phyloP scores from a whole-genome alignment of 1,140 invertebrate species.

The Lasaia peninsularis region DNA sequence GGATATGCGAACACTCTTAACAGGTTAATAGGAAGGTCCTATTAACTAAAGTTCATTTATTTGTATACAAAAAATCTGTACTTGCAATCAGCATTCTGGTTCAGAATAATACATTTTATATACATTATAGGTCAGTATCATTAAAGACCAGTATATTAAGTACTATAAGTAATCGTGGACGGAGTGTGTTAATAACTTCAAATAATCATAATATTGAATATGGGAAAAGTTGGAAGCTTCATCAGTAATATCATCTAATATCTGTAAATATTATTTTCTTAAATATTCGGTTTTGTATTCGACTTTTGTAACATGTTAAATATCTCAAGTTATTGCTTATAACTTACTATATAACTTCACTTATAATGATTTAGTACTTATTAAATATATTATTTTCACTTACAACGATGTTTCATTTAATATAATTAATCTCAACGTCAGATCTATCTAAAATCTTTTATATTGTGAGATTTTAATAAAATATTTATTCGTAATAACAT shows the following conservation, averaged over 20 bases:
- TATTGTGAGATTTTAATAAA: conserved; percentile 59
- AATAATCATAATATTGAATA: conserved; percentile 20
- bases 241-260: background rate
- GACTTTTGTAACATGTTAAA: background rate
- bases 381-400: conserved; percentile 1
- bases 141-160: conserved; percentile 62
- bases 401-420: conserved; percentile 14
- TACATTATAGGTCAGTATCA: conserved; percentile 21
- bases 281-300: background rate
- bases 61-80: background rate
- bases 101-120: background rate
- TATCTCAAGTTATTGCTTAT: conserved; percentile 8
- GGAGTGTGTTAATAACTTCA: conserved; percentile 56
- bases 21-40: background rate
- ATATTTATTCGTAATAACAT: conserved; percentile 66
- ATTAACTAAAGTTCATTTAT: background rate
- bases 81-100: background rate
- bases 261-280: background rate
- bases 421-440: conserved; percentile 64
- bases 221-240: background rate
- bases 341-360: background rate
- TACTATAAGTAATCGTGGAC: conserved; percentile 68
- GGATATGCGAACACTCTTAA: too few relatives aligned
- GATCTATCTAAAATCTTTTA: conserved; percentile 58
- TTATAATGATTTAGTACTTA: background rate